Evolutionary conservation across 2,888 invertebrate species (phyloP).

Genomic region (Amiota mariae): DNA sequence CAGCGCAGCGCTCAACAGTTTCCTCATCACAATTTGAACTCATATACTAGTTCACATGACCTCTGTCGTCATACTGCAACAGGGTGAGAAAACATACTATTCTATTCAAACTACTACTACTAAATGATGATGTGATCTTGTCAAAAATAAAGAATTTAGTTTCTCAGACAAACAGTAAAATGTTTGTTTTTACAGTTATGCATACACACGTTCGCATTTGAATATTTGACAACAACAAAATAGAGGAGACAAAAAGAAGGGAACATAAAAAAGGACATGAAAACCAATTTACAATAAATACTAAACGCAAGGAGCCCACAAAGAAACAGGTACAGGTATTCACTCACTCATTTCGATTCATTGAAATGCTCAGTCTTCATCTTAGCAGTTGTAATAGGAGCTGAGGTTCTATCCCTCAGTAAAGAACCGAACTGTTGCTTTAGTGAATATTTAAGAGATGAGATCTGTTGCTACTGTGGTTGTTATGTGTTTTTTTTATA

Average conservation of each 20-base stretch:
- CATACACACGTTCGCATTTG: slow-evolving; percentile 13
- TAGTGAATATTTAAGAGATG: too few species aligned
- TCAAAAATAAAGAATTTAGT: slow-evolving; percentile 30
- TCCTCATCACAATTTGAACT: not conserved
- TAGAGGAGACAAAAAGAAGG: not conserved
- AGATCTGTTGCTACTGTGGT: not conserved
- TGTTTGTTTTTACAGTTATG: slow-evolving; percentile 7
- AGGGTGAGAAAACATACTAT: slow-evolving; percentile 31
- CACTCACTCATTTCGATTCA: slow-evolving; percentile 5
- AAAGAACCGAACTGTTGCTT: too few species aligned
- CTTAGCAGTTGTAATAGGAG: slow-evolving; percentile 34
- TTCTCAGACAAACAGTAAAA: not conserved
- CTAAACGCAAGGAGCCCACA: slow-evolving; percentile 28
- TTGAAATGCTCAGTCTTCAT: not conserved
- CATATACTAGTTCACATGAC: slow-evolving; percentile 55
- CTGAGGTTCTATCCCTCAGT: too few species aligned
- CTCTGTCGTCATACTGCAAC: slow-evolving; percentile 35
- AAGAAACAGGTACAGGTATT: slow-evolving; percentile 47
- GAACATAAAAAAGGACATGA: slow-evolving; percentile 15
- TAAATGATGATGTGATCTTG: slow-evolving; percentile 41
- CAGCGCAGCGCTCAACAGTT: not conserved
- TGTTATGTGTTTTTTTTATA: not conserved
- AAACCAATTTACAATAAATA: slow-evolving; percentile 1
- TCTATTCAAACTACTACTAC: not conserved
- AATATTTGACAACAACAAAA: slow-evolving; percentile 21